Evolutionary conservation across 1,140 invertebrate species (phyloP).

Genomic region (Cephus cinctus): DNA sequence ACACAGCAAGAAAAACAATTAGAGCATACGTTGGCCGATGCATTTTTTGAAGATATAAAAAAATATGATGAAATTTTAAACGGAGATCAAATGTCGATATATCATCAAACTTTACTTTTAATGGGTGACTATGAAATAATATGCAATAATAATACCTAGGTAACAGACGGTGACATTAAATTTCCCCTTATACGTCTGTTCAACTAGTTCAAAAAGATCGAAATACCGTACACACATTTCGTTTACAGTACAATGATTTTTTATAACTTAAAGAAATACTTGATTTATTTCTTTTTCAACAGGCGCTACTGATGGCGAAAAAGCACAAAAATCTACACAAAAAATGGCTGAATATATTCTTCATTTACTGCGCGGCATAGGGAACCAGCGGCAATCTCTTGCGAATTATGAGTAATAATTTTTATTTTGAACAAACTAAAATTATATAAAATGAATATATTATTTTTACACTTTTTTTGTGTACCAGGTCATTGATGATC

Average conservation of each 20-base stretch:
- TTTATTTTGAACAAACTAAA: constrained; percentile 8
- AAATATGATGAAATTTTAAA: constrained; percentile 33
- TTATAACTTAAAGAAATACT: not conserved
- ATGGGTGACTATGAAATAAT: constrained; percentile 29
- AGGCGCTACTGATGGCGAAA: constrained; percentile 33
- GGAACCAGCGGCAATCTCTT: constrained; percentile 35
- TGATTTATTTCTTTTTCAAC: constrained; percentile 1
- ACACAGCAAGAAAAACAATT: constrained; percentile 58
- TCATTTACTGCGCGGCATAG: constrained; percentile 33
- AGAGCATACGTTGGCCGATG: constrained; percentile 55
- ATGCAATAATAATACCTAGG: constrained; percentile 2
- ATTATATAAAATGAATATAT: constrained; percentile 10
- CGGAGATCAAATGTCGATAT: constrained; percentile 34
- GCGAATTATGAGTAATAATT: constrained; percentile 41
- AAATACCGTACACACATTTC: too few relatives aligned
- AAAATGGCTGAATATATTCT: constrained; percentile 40
- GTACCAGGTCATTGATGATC: constrained; percentile 36
- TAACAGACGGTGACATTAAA: too few relatives aligned
- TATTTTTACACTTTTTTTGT: constrained; percentile 8
- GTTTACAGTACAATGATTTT: constrained; percentile 6
- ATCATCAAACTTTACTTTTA: constrained; percentile 44
- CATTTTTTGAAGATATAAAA: constrained; percentile 63
- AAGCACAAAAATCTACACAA: constrained; percentile 28
- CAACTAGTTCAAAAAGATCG: too few relatives aligned
- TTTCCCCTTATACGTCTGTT: too few relatives aligned